Percentiles rank a stretch among this genome's conserved stretches.
phyloP scores from a whole-genome alignment of 2,888 invertebrate genomes.

The Watsonalla binaria region DNA sequence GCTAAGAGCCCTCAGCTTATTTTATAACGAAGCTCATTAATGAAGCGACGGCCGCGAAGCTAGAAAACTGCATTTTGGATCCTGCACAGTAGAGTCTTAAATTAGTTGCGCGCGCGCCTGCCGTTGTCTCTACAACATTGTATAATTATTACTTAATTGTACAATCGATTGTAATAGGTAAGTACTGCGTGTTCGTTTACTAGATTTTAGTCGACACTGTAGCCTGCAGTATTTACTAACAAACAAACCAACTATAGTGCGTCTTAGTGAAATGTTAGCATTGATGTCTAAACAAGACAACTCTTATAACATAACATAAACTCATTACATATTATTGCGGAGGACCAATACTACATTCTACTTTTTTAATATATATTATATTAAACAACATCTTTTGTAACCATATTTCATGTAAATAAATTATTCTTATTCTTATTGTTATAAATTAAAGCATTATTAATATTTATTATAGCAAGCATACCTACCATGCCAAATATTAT shows the following conservation, averaged over 20 bases:
- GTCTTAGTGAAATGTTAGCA: background rate
- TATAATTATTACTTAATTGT: conserved; percentile 64
- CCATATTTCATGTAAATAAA: no score
- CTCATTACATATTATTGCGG: no score
- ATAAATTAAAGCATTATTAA: no score
- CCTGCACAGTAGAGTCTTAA: conserved; percentile 34
- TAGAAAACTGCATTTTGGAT: conserved; percentile 41
- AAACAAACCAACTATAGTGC: background rate
- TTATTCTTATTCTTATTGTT: no score
- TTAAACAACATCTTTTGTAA: no score
- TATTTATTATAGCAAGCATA: no score
- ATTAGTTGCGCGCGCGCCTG: conserved; percentile 26
- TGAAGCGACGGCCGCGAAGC: conserved; percentile 30
- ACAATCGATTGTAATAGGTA: conserved; percentile 40
- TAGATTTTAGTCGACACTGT: background rate
- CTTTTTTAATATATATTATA: no score
- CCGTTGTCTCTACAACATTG: conserved; percentile 42
- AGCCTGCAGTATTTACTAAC: background rate
- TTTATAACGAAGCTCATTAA: conserved; percentile 74
- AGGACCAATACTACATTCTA: no score
- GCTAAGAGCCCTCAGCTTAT: conserved; percentile 67
- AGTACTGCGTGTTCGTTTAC: conserved; percentile 16
- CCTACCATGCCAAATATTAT: no score
- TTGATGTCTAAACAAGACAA: no score
- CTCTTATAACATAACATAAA: no score